Evolutionary conservation across 2,113 vertebrate genomes (phyloP).

Genomic region (Cyanocitta stelleri): DNA sequence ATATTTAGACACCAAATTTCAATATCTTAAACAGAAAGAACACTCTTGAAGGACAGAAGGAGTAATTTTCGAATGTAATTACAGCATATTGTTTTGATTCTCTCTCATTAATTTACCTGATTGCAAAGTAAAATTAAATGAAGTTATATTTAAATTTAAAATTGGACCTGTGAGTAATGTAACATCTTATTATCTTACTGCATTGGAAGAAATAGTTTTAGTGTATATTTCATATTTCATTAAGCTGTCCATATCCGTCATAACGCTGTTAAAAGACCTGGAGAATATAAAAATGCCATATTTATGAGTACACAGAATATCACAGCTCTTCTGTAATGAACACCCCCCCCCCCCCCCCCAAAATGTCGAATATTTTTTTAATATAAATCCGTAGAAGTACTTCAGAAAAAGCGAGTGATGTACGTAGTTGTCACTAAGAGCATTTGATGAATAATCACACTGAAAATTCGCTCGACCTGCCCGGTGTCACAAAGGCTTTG

Average conservation of each 20-base stretch:
- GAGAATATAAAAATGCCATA: background rate
- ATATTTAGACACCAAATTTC: slow-evolving; percentile 78
- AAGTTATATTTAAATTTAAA: slow-evolving; percentile 79
- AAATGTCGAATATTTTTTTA: background rate
- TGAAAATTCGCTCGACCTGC: background rate
- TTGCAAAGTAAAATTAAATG: slow-evolving; percentile 79
- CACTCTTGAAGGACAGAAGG: slow-evolving; percentile 74
- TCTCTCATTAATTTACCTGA: slow-evolving; percentile 80
- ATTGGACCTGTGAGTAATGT: slow-evolving; percentile 70
- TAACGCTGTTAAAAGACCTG: background rate
- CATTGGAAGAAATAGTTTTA: slow-evolving; percentile 38
- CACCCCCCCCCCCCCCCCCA: fast-evolving
- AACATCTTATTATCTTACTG: slow-evolving; percentile 53
- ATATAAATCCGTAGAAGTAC: background rate
- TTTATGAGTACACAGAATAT: background rate
- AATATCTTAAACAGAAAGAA: slow-evolving; percentile 73
- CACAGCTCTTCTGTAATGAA: background rate
- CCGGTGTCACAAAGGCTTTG: background rate
- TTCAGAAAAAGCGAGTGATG: background rate
- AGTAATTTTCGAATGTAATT: slow-evolving; percentile 80
- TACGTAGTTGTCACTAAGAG: background rate
- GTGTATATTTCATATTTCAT: slow-evolving; percentile 26
- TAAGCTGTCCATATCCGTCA: background rate
- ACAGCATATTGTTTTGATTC: slow-evolving; percentile 76
- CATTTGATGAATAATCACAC: background rate